These are phyloP conservation scores for Acanthurus leucopareius DNA, from an alignment of 2,797 vertebrate genomes.

Conservation along the genomic window DNA sequence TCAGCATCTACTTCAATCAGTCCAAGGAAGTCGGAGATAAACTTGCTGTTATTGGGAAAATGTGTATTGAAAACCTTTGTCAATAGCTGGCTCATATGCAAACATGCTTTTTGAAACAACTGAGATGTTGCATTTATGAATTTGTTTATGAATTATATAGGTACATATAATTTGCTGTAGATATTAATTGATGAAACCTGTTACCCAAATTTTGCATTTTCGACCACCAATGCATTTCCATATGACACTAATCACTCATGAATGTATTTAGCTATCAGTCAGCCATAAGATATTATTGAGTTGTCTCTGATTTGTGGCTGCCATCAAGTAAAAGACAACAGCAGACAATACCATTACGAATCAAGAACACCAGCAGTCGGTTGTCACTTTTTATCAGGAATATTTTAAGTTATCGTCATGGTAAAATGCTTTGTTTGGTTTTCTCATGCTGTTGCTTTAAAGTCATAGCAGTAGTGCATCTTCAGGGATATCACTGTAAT, in stretches of 20 bases:
- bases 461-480: no score
- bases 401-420: no score
- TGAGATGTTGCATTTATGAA: slow-evolving; percentile 7
- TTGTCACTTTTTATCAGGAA: no score
- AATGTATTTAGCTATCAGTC: slow-evolving; percentile 2
- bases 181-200: slow-evolving; percentile 25
- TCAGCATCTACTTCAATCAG: no score
- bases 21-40: no score
- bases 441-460: no score
- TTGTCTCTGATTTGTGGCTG: neutral
- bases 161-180: slow-evolving; percentile 19
- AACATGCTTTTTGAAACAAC: no score
- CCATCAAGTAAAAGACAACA: neutral
- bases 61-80: no score
- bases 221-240: neutral
- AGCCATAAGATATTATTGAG: neutral
- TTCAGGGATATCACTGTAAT: no score
- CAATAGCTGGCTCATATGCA: no score
- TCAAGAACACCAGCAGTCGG: neutral
- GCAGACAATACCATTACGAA: neutral
- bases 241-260: neutral
- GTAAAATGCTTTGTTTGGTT: no score
- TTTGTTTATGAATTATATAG: slow-evolving; percentile 28
- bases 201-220: slow-evolving; percentile 17
- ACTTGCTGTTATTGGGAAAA: no score